A percentile compares a stretch with the other conserved stretches of the same genome.
Evolutionary conservation across 1,140 invertebrate species (phyloP).

Genomic region (Tetragnatha versicolor): DNA sequence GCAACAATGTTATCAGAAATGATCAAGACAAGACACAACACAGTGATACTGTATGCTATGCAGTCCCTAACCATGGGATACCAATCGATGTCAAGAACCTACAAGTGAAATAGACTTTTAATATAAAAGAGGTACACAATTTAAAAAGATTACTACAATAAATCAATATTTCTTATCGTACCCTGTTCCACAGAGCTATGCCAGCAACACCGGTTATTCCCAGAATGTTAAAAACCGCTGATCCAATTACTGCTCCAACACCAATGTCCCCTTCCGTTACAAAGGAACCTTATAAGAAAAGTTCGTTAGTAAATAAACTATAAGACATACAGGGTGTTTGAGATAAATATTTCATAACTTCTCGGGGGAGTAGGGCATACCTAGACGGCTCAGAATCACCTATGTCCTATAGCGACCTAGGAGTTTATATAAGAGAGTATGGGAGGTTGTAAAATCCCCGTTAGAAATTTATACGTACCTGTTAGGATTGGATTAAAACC

Average conservation of each 20-base stretch:
- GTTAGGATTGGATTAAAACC: no score
- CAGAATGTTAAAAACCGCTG: conserved; percentile 86
- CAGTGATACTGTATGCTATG: conserved; percentile 84
- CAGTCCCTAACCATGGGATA: conserved; percentile 92
- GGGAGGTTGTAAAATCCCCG: no score
- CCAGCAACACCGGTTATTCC: conserved; percentile 84
- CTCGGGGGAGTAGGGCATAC: no score
- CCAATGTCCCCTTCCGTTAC: conserved; percentile 81
- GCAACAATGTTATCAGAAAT: conserved; percentile 85
- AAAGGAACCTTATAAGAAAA: conserved; percentile 69
- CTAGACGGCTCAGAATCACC: no score
- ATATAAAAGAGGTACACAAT: no score
- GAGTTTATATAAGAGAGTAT: no score
- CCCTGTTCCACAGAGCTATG: conserved; percentile 73
- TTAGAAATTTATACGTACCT: no score
- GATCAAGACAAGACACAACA: conserved; percentile 84
- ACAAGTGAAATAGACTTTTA: conserved; percentile 55
- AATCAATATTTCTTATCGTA: conserved; percentile 62
- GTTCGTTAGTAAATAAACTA: neutral
- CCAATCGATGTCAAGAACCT: conserved; percentile 91
- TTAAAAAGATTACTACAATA: neutral
- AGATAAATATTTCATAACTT: no score
- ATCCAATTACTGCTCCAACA: conserved; percentile 80
- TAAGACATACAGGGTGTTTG: no score
- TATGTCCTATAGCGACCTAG: no score